Evolutionary conservation across 2,113 vertebrate genomes (phyloP).

Genomic region (Grammomys dolichurus): DNA sequence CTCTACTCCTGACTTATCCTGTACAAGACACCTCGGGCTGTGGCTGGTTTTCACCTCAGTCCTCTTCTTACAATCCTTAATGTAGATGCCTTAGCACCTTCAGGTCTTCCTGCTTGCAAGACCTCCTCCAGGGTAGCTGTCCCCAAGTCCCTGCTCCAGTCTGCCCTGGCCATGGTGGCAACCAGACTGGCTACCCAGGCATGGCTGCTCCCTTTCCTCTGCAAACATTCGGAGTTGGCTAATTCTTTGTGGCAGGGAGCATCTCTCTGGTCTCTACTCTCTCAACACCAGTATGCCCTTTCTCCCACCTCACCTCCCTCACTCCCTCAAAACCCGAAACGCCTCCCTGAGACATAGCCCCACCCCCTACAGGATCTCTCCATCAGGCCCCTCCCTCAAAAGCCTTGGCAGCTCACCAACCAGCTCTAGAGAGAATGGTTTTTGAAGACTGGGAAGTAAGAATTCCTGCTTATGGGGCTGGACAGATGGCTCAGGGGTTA

Average conservation of each 20-base stretch:
- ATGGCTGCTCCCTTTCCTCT: background rate
- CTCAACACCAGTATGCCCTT: background rate
- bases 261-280: background rate
- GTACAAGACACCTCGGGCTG: background rate
- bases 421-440: background rate
- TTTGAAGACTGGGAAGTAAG: background rate
- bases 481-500: background rate
- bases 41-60: background rate
- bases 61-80: background rate
- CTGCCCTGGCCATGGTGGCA: too few relatives aligned
- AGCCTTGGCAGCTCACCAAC: accelerated
- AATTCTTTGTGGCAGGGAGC: background rate
- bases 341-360: background rate
- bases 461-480: background rate
- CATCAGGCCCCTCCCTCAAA: background rate
- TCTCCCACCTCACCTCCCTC: background rate
- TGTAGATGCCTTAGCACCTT: background rate
- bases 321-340: background rate
- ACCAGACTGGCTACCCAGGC: background rate
- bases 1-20: background rate
- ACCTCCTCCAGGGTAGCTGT: background rate
- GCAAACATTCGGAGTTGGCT: background rate
- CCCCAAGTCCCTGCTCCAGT: background rate
- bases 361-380: accelerated
- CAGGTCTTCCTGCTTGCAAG: background rate